These are phyloP conservation scores for Maconellicoccus hirsutus DNA, from an alignment of 1,140 invertebrate species.

Conservation along the genomic window DNA sequence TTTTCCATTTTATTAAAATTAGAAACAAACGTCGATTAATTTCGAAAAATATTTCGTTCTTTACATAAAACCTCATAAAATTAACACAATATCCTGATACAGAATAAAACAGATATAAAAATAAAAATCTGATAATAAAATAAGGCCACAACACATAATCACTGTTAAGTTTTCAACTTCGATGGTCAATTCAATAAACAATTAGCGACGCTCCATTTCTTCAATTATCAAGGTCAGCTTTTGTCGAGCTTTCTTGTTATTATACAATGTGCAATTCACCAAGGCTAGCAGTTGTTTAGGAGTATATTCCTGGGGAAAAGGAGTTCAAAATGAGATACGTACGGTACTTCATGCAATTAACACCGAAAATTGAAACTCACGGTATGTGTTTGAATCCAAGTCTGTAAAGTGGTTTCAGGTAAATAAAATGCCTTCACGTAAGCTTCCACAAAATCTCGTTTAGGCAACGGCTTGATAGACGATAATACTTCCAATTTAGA, in stretches of 20 bases:
- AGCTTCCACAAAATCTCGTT: constrained; percentile 78
- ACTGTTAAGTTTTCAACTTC: background rate
- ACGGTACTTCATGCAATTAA: constrained; percentile 14
- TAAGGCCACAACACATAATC: background rate
- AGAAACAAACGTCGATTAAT: too few species aligned
- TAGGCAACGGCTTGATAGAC: constrained; percentile 67
- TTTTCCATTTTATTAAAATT: too few species aligned
- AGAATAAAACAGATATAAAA: too few species aligned
- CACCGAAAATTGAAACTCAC: constrained; percentile 43
- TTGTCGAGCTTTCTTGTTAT: constrained; percentile 74
- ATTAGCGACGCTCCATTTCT: constrained; percentile 26
- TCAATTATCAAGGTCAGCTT: constrained; percentile 61
- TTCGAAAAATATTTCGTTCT: too few species aligned
- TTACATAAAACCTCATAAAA: too few species aligned
- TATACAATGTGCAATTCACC: constrained; percentile 73
- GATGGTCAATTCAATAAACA: background rate
- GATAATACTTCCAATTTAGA: constrained; percentile 82
- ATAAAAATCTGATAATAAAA: background rate
- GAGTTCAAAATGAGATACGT: too few species aligned
- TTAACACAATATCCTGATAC: too few species aligned
- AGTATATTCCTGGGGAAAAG: constrained; percentile 62
- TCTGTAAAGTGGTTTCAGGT: constrained; percentile 72
- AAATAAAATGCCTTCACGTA: constrained; percentile 97
- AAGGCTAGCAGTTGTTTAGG: constrained; percentile 72
- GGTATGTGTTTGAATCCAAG: constrained; percentile 73